Conservation (phyloP, 2,888 invertebrate genomes). For the Flexamia atlantica region DNA sequence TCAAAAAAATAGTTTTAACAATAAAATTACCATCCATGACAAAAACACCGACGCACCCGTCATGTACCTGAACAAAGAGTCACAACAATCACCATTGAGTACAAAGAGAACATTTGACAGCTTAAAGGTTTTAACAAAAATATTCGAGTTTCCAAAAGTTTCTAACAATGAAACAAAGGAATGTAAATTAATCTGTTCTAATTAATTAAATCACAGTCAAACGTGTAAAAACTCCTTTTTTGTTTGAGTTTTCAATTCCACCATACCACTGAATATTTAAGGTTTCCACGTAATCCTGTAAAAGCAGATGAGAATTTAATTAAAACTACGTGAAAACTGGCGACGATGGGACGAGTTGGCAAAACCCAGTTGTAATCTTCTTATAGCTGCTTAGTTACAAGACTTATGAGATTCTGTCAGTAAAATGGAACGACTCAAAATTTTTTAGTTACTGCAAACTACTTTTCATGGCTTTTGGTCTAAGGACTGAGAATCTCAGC, state of each 20-base stretch:
- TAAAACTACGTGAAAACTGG: conserved; percentile 55
- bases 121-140: conserved; percentile 5
- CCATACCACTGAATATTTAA: not conserved
- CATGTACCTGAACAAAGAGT: too few relatives aligned
- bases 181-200: conserved; percentile 20
- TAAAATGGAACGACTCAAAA: too few relatives aligned
- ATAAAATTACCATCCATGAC: too few relatives aligned
- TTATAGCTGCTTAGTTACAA: conserved; percentile 14
- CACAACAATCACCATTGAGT: not conserved
- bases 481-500: too few relatives aligned
- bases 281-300: conserved; percentile 38
- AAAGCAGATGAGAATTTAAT: conserved; percentile 55
- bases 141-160: conserved; percentile 7
- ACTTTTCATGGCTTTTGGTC: too few relatives aligned
- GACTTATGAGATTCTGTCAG: too few relatives aligned
- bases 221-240: conserved; percentile 22
- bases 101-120: conserved; percentile 3
- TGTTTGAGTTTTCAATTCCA: conserved; percentile 24
- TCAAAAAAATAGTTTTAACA: too few relatives aligned
- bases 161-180: conserved; percentile 31
- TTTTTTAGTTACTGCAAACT: too few relatives aligned
- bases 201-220: conserved; percentile 22
- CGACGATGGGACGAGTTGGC: not conserved
- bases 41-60: too few relatives aligned
- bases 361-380: not conserved